Evolutionary conservation across 1,140 invertebrate genomes (phyloP).

Genomic region (Drosophila equinoxialis): DNA sequence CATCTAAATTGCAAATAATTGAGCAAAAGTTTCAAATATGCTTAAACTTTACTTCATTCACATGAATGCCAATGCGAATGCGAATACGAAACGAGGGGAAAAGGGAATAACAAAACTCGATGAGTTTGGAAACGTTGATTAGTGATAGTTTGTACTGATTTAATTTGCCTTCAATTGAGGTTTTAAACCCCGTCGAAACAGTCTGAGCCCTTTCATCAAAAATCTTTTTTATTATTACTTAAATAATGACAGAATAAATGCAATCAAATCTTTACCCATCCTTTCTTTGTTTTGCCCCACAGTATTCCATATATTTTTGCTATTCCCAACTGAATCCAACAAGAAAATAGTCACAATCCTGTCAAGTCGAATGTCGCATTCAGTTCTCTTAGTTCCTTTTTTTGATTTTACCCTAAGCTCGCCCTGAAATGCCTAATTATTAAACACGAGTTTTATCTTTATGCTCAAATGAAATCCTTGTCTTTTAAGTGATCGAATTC

Average conservation of each 20-base stretch:
- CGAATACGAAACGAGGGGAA: too few species aligned
- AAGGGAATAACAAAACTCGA: too few species aligned
- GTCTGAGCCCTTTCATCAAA: too few species aligned
- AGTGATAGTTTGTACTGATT: background rate
- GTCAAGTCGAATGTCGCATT: too few species aligned
- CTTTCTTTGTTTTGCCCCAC: too few species aligned
- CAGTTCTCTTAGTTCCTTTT: background rate
- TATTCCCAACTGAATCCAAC: too few species aligned
- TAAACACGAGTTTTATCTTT: background rate
- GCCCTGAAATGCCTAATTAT: background rate
- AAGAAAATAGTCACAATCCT: too few species aligned
- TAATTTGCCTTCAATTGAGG: background rate
- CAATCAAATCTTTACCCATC: too few species aligned
- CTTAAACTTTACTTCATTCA: constrained; percentile 9
- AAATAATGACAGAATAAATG: too few species aligned
- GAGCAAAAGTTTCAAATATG: constrained; percentile 45
- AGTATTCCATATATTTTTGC: too few species aligned
- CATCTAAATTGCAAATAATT: constrained; percentile 71
- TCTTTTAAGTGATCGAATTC: constrained; percentile 14
- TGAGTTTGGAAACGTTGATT: background rate
- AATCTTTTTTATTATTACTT: too few species aligned
- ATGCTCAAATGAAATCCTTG: constrained; percentile 6
- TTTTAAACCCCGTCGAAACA: too few species aligned
- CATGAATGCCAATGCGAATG: background rate
- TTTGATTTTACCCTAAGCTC: background rate